These are phyloP conservation scores for Axea sp. DNA, from an alignment of 2,888 invertebrate species.

Conservation along the genomic window DNA sequence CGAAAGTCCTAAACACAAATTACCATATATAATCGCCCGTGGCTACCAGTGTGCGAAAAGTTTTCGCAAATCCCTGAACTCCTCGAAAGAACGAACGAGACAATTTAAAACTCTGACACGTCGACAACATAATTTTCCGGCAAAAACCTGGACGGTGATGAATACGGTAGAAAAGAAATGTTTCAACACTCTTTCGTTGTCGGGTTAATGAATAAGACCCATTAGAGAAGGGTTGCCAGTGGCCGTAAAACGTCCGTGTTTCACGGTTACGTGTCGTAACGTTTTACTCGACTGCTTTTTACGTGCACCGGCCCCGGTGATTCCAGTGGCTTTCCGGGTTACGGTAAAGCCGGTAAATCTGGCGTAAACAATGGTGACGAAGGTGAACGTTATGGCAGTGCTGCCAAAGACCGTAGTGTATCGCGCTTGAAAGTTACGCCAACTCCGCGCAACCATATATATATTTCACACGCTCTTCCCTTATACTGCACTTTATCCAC, in stretches of 20 bases:
- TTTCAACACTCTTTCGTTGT: too few relatives aligned
- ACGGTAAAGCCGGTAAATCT: conserved; percentile 35
- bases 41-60: too few relatives aligned
- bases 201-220: conserved; percentile 38
- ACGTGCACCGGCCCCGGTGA: background rate
- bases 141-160: too few relatives aligned
- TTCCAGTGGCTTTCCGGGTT: conserved; percentile 11
- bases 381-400: too few relatives aligned
- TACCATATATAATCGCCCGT: too few relatives aligned
- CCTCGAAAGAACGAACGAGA: conserved; percentile 10
- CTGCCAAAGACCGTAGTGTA: conserved; percentile 1
- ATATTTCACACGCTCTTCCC: conserved; percentile 20
- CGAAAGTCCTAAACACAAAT: conserved; percentile 13
- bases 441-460: conserved; percentile 25
- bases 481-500: conserved; percentile 25
- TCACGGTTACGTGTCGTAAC: too few relatives aligned
- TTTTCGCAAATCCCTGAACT: too few relatives aligned
- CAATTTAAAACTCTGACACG: conserved; percentile 34
- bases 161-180: too few relatives aligned
- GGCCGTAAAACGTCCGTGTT: conserved; percentile 20
- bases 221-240: conserved; percentile 11
- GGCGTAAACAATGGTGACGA: conserved; percentile 35
- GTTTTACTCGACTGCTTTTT: too few relatives aligned
- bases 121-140: conserved; percentile 14
- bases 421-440: conserved; percentile 13